These are phyloP conservation scores for Sebastes steindachneri DNA, from an alignment of 2,797 vertebrate species.

Conservation along the genomic window DNA sequence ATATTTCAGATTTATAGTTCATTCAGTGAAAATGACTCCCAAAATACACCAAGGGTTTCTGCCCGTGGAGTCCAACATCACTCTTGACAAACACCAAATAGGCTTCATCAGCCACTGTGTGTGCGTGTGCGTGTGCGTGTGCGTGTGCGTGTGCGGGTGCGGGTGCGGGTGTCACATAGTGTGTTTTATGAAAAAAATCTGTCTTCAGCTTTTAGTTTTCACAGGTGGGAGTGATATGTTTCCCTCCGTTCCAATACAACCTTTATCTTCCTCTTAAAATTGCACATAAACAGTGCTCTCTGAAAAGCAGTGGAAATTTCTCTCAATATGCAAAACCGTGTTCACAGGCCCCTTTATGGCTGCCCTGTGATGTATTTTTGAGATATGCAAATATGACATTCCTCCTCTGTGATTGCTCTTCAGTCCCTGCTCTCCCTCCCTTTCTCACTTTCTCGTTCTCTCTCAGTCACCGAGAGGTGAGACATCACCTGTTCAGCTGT, in stretches of 20 bases:
- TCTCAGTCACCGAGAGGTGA: slow-evolving; percentile 42
- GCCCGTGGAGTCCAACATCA: not conserved
- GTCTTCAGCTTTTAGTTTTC: slow-evolving; percentile 21
- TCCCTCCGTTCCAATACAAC: slow-evolving; percentile 45
- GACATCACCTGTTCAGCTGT: slow-evolving; percentile 49
- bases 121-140: not conserved
- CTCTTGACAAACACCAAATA: slow-evolving; percentile 12
- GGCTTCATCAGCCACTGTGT: not conserved
- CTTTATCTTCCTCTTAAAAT: slow-evolving; percentile 69
- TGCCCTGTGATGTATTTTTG: slow-evolving; percentile 72
- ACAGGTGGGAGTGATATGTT: slow-evolving; percentile 29
- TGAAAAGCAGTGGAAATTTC: slow-evolving; percentile 52
- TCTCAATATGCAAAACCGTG: slow-evolving; percentile 71
- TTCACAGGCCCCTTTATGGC: slow-evolving; percentile 58
- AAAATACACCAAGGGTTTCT: not conserved
- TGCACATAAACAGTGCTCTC: slow-evolving; percentile 58
- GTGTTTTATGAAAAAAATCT: slow-evolving; percentile 19
- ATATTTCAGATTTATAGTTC: slow-evolving; percentile 16
- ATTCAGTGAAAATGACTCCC: slow-evolving; percentile 15
- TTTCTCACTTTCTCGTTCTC: not conserved
- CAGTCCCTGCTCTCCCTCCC: slow-evolving; percentile 15
- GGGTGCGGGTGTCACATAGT: not conserved
- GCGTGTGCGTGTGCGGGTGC: not conserved
- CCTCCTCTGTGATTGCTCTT: slow-evolving; percentile 67
- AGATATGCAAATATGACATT: slow-evolving; percentile 81